These are phyloP conservation scores for Rhinoderma darwinii DNA, from an alignment of 2,113 vertebrate genomes.

Conservation along the genomic window DNA sequence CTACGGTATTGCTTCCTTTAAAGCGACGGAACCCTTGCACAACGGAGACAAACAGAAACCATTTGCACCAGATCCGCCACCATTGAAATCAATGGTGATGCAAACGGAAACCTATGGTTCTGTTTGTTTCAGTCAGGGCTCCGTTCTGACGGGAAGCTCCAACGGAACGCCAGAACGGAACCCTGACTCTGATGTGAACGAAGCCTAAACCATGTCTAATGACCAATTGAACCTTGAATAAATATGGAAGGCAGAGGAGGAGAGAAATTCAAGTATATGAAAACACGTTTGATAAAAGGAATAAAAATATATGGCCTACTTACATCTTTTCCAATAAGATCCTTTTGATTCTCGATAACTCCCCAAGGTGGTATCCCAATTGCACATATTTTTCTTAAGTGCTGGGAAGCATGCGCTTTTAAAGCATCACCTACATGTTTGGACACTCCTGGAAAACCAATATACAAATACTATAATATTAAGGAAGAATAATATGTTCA, in stretches of 20 bases:
- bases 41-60: no score
- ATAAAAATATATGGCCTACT: conserved; percentile 63
- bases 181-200: no score
- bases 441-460: conserved; percentile 80
- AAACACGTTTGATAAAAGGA: background rate
- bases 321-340: conserved; percentile 92
- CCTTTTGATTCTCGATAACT: conserved; percentile 88
- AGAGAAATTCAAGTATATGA: background rate
- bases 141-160: no score
- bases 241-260: background rate
- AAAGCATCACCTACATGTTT: conserved; percentile 91
- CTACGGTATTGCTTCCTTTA: no score
- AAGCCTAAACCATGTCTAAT: background rate
- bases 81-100: no score
- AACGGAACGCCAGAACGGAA: no score
- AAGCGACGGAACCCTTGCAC: no score
- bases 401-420: conserved; percentile 82
- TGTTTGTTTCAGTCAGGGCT: no score
- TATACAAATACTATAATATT: background rate
- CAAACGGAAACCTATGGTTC: no score
- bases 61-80: no score
- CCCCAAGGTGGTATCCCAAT: conserved; percentile 94
- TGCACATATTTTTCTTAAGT: conserved; percentile 86
- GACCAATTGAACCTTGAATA: background rate
- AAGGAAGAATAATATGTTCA: background rate